Percentiles rank a stretch among this genome's conserved stretches.
Conservation (phyloP, 2,797 vertebrate genomes). For the Anas capensis region DNA sequence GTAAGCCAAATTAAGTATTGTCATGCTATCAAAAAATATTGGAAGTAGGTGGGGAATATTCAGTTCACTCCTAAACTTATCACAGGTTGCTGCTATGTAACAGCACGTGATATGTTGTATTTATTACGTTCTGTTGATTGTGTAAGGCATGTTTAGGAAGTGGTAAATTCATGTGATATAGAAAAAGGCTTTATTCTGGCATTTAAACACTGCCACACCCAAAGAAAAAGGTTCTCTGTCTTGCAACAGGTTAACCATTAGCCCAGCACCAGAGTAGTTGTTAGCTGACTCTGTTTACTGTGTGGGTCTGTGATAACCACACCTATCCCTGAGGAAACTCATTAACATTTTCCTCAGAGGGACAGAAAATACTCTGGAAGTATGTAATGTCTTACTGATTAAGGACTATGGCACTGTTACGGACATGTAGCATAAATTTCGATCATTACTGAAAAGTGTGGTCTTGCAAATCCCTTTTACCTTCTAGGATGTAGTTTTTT, state of each 20-base stretch:
- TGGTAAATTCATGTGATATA: not conserved
- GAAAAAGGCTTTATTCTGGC: not conserved
- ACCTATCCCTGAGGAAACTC: not conserved
- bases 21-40: not conserved
- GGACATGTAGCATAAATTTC: not conserved
- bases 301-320: conserved; percentile 14
- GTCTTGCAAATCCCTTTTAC: not conserved
- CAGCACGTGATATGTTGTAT: not conserved
- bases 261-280: not conserved
- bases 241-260: conserved; percentile 13
- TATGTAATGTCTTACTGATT: not conserved
- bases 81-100: not conserved
- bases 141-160: not conserved
- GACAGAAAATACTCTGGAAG: not conserved
- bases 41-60: not conserved
- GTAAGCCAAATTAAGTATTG: not conserved
- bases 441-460: accelerated
- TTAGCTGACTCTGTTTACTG: conserved; percentile 43
- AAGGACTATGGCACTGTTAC: not conserved
- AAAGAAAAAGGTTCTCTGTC: not conserved
- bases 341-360: conserved; percentile 25
- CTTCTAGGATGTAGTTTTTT: not conserved
- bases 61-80: not conserved
- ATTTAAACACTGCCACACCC: not conserved
- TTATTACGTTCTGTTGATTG: not conserved